Evolutionary conservation across 2,888 invertebrate species (phyloP), one percentile per base, ranked within the genome.

Genomic region (Ceramica pisi): DNA sequence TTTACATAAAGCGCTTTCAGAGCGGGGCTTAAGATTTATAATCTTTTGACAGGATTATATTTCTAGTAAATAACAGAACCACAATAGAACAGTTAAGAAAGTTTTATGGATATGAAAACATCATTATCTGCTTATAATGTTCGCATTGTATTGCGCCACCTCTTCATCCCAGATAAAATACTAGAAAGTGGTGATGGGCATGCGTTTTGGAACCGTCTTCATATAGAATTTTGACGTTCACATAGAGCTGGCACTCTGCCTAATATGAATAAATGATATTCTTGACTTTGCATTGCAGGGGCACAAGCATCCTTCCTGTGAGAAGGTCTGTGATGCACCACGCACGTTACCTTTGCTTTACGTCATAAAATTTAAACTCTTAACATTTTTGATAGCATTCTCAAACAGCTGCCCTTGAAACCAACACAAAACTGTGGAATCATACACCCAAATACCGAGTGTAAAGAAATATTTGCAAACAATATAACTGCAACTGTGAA

Each of bases 391-490:
- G n/a, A n/a, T n/a, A n/a, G n/a, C n/a, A n/a, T n/a, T 63, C 41
- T 19, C n/a, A 6, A 21, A 21, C 19, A 9, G 14, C 21, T 0
- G 19, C 8, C 38, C 26, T 26, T 19, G 41, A 66, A 53, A 38
- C 5, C 1, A 41, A 55, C 16, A 60, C 31, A 46, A 50, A 48
- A 16, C 21, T 26, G 8, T 48, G 2, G 1, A 60, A 56, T 38
- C 19, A 14, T 50, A 26, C 23, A 64, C 44, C 19, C 31, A 50
- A 75, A 63, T 60, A 41, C 10, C 19, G 19, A 8, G 19, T 50
- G 10, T 46, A 71, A 57, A 57, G 61, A 35, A 71, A 44, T 61
- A 61, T 75, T 76, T 65, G 71, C 64, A 51, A 41, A 70, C n/a
- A 63, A 76, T 61, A 53, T 53, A 38, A 46, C n/a, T 23, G 19